These are phyloP conservation scores for Aurelia coerulea DNA, from an alignment of 30 jellyfish, hydroid and myxozoan genomes.

Conservation along the genomic window DNA sequence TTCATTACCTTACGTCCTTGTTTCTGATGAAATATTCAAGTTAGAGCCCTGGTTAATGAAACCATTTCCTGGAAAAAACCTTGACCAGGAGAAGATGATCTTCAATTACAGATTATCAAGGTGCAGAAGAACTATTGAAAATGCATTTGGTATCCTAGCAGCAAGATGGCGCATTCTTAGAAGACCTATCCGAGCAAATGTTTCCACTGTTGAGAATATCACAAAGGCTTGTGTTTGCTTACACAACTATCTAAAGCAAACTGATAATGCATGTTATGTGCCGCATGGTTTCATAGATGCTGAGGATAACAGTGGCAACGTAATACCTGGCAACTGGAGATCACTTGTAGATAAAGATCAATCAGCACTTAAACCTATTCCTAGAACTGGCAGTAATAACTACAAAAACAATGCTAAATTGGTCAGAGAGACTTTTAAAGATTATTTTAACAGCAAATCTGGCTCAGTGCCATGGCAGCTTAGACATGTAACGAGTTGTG, in stretches of 20 bases:
- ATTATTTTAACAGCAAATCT: neutral
- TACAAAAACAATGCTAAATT: neutral
- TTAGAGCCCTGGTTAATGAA: slow-evolving; percentile 38
- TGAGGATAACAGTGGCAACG: slow-evolving; percentile 42
- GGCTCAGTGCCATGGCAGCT: slow-evolving; percentile 30
- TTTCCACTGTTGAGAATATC: slow-evolving; percentile 30
- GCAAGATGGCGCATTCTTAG: slow-evolving; percentile 68
- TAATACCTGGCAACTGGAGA: slow-evolving; percentile 63
- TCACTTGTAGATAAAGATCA: neutral
- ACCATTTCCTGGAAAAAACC: no score
- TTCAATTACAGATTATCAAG: no score
- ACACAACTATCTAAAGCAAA: slow-evolving; percentile 36
- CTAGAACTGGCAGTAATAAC: no score
- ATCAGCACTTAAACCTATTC: no score
- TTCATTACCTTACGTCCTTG: slow-evolving; percentile 42
- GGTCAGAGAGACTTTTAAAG: neutral
- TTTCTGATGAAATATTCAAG: slow-evolving; percentile 38
- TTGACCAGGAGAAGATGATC: no score
- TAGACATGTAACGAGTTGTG: no score
- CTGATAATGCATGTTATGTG: slow-evolving; percentile 47
- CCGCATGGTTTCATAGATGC: slow-evolving; percentile 60
- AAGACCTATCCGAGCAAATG: slow-evolving; percentile 40
- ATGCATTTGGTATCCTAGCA: slow-evolving; percentile 61
- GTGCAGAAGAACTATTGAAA: no score
- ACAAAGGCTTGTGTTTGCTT: slow-evolving; percentile 53